Conservation (phyloP, 2,797 vertebrate species). For the Rhabdomys pumilio region DNA sequence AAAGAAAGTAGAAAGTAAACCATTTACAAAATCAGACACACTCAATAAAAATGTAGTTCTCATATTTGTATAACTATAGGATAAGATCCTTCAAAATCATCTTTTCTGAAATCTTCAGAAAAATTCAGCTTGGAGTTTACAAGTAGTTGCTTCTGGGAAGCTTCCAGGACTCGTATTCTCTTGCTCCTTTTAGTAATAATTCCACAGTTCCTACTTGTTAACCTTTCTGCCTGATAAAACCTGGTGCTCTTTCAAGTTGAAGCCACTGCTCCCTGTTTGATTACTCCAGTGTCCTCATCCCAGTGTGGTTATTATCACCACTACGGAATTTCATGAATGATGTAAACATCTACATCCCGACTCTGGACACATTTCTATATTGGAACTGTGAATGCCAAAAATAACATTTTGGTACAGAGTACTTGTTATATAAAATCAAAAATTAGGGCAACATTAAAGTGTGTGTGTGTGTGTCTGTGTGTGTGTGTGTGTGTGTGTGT, state of each 20-base stretch:
- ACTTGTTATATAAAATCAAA: conserved; percentile 56
- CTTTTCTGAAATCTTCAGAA: conserved; percentile 33
- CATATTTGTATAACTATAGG: conserved; percentile 31
- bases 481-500: not conserved
- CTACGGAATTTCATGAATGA: conserved; percentile 8
- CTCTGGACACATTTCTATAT: conserved; percentile 5
- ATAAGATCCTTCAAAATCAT: conserved; percentile 22
- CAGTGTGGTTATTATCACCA: conserved; percentile 27
- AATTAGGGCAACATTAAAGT: not conserved
- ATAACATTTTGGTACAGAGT: conserved; percentile 1
- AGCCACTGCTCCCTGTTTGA: not conserved
- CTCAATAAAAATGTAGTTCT: conserved; percentile 1
- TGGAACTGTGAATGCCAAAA: conserved; percentile 59
- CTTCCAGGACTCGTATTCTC: not conserved
- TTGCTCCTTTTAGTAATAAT: not conserved
- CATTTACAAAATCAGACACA: not conserved
- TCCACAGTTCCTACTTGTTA: not conserved
- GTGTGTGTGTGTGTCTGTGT: not conserved
- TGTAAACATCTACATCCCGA: not conserved
- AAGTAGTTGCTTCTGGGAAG: no score
- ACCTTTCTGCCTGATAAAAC: not conserved
- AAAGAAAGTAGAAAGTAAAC: conserved; percentile 23
- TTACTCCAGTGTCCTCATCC: not conserved
- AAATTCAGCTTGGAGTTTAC: conserved; percentile 14
- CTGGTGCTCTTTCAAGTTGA: not conserved